Evolutionary conservation across 2,113 vertebrate species (phyloP), one percentile per base, ranked within the genome.

Genomic region (Trematomus loennbergii): DNA sequence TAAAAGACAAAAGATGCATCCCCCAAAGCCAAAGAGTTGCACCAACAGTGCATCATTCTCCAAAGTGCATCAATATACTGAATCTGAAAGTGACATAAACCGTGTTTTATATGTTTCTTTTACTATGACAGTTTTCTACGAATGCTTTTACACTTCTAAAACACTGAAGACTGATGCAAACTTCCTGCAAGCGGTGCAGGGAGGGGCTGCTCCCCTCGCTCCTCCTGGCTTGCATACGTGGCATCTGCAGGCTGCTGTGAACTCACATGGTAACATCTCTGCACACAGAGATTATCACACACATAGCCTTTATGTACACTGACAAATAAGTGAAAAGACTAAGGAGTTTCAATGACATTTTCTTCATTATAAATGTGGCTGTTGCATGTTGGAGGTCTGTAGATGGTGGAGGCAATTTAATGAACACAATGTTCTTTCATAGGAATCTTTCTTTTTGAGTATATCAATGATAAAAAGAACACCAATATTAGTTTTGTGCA

Each of bases 151-250:
- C 0, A 12, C 1, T 13, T 68, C 3, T 54, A 0, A 62, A 55
- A 43, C 1, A 65, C 58, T 79, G 83, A 82, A 71, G 81, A 65
- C 66, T 79, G 83, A 84, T 65, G 81, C 80, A 84, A 78, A 89
- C 69, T 75, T 68, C 52, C 9, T 61, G 68, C 53, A 72, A 5
- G 13, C 5, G 40, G 58, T 1, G 3, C 36, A 50, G 85, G 86
- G 89, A 82, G 79, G 89, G 69, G 62, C 68, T 15, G 63, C 9
- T 58, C 50, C 67, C 29, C 33, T 81, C 7, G 87, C 91, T 87
- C 93, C 93, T 92, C 92, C 92, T n/a, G n/a, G n/a, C n/a, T 87
- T 87, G 88, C 92, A 90, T 94, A 94, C 93, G 93, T 94, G 93
- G 93, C 93, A 94, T 40, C 36, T 40, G 36, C 36, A 40, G 48